A percentile compares a stretch with the other conserved stretches of the same genome.
phyloP scores from a whole-genome alignment of 2,888 invertebrate species.

The Heliconius sara region DNA sequence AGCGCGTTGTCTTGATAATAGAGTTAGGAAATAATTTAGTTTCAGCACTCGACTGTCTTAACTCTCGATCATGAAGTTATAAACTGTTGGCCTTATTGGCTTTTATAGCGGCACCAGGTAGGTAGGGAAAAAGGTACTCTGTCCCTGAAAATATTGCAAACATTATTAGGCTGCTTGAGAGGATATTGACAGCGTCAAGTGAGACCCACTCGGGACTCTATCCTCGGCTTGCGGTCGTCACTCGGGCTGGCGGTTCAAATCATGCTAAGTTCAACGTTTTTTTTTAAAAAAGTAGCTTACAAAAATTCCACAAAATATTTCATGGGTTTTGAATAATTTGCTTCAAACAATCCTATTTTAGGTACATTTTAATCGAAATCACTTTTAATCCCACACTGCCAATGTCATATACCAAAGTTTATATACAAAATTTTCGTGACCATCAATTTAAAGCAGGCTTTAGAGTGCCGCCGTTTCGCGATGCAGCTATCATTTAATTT shows the following conservation, averaged over 20 bases:
- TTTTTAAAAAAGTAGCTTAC: neutral
- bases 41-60: no score
- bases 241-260: neutral
- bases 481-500: constrained; percentile 71
- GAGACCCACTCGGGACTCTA: no score
- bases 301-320: neutral
- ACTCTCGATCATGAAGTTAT: no score
- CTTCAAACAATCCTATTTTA: neutral
- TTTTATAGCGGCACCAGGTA: no score
- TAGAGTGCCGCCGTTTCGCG: constrained; percentile 45
- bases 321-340: neutral
- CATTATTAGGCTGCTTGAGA: no score
- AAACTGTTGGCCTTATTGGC: no score
- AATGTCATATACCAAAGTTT: constrained; percentile 35
- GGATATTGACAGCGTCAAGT: no score
- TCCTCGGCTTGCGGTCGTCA: no score
- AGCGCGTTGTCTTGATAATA: neutral
- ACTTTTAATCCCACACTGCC: constrained; percentile 28
- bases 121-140: no score
- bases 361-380: constrained; percentile 10
- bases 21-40: no score
- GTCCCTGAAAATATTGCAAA: no score
- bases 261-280: neutral
- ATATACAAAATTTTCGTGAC: constrained; percentile 40
- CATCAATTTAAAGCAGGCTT: constrained; percentile 44